Conservation (phyloP, 2,888 invertebrate genomes). For the Acleris literana region DNA sequence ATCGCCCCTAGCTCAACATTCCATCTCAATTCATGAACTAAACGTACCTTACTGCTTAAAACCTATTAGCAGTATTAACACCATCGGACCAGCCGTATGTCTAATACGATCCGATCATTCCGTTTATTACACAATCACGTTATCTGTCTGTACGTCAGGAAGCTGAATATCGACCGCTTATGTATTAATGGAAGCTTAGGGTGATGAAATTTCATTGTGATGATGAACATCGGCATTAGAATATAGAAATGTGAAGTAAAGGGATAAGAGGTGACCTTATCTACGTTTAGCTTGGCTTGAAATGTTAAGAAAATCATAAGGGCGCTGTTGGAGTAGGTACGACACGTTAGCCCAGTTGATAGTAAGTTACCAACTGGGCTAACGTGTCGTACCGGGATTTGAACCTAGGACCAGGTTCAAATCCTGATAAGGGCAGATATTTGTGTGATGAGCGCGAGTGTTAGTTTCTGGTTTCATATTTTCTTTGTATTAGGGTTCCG, state of each 20-base stretch:
- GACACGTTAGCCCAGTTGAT: no score
- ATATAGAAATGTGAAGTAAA: not conserved
- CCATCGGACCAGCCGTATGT: constrained; percentile 65
- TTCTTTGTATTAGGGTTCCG: no score
- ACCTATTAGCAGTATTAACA: constrained; percentile 71
- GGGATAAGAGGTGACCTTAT: not conserved
- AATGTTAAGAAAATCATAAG: no score
- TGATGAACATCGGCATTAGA: not conserved
- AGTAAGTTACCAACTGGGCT: no score
- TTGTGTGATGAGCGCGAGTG: no score
- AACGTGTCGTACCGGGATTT: no score
- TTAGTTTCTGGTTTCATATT: no score
- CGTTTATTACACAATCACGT: constrained; percentile 74
- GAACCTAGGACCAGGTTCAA: no score
- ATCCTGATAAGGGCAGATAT: no score
- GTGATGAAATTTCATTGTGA: no score
- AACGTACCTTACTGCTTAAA: constrained; percentile 56
- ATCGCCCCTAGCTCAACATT: not conserved
- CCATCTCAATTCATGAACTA: constrained; percentile 3
- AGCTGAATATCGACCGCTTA: constrained; percentile 42
- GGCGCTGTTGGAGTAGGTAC: no score
- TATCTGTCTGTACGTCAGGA: constrained; percentile 57
- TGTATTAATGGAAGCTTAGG: constrained; percentile 3
- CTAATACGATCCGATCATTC: constrained; percentile 76
- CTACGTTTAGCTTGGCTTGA: no score